Conservation (phyloP, 2,888 invertebrate genomes). For the Epicampocera succincta region DNA sequence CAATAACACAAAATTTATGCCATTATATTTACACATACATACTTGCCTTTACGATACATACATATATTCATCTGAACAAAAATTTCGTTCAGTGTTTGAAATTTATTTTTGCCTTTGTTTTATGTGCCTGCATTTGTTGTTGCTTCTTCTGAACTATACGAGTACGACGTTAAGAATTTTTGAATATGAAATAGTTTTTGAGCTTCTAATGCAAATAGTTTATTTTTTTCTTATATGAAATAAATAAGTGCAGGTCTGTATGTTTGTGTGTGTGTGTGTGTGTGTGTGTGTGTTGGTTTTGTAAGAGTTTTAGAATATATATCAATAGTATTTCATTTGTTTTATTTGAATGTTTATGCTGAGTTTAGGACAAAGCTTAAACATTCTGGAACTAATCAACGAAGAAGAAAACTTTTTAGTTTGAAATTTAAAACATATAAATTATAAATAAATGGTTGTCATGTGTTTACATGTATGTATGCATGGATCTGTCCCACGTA, state of each 20-base stretch:
- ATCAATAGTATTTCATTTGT: conserved; percentile 22
- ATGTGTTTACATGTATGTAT: neutral
- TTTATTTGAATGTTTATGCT: conserved; percentile 19
- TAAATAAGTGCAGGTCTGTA: neutral
- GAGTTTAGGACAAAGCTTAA: conserved; percentile 26
- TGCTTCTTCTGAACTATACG: conserved; percentile 2
- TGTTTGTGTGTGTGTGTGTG: neutral
- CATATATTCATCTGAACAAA: too few relatives aligned
- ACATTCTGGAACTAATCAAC: conserved; percentile 45
- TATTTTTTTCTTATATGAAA: too few relatives aligned
- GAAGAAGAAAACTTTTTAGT: conserved; percentile 20
- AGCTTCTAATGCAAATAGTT: conserved; percentile 22
- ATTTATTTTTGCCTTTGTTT: conserved; percentile 1
- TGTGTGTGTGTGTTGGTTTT: neutral
- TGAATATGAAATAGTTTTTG: conserved; percentile 31
- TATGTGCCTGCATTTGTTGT: conserved; percentile 28
- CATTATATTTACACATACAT: too few relatives aligned
- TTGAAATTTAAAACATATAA: conserved; percentile 8
- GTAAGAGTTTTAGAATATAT: neutral
- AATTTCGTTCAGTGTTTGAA: neutral
- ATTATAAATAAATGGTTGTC: neutral
- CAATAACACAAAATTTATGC: too few relatives aligned
- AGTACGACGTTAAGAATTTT: conserved; percentile 34
- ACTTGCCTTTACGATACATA: too few relatives aligned
- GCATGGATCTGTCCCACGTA: neutral